Conservation (phyloP, 1,140 invertebrate genomes). For the Lamellibrachia luymesi region DNA sequence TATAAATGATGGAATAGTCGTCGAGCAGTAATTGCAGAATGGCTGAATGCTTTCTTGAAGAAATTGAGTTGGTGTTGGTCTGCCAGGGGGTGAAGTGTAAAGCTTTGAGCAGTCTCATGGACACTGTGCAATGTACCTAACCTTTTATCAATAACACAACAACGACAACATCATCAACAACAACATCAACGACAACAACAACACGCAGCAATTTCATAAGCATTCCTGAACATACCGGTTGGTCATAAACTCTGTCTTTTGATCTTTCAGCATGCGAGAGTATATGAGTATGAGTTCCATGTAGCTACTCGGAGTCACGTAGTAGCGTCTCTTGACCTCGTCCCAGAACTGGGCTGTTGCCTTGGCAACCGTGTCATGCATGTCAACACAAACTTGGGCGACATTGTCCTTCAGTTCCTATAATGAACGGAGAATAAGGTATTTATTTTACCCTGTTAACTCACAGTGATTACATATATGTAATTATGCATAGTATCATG, state of each 20-base stretch:
- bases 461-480: neutral
- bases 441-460: neutral
- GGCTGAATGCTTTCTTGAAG: too few species aligned
- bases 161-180: neutral
- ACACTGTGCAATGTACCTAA: too few species aligned
- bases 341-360: conserved; percentile 71
- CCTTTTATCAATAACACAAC: too few species aligned
- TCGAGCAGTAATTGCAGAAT: too few species aligned
- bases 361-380: conserved; percentile 68
- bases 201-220: neutral
- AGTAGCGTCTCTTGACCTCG: conserved; percentile 78
- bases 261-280: conserved; percentile 47
- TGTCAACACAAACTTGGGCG: conserved; percentile 63
- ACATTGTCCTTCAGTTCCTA: conserved; percentile 47
- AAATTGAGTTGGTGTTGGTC: too few species aligned
- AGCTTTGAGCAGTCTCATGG: too few species aligned
- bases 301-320: conserved; percentile 84
- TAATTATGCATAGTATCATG: neutral
- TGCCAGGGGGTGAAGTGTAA: too few species aligned
- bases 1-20: too few species aligned
- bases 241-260: conserved; percentile 48
- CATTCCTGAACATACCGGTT: conserved; percentile 38
- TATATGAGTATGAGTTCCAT: conserved; percentile 79
- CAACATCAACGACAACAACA: neutral
- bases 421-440: neutral